Evolutionary conservation across 2,888 invertebrate genomes (phyloP).

Genomic region (Epinotia ramella): DNA sequence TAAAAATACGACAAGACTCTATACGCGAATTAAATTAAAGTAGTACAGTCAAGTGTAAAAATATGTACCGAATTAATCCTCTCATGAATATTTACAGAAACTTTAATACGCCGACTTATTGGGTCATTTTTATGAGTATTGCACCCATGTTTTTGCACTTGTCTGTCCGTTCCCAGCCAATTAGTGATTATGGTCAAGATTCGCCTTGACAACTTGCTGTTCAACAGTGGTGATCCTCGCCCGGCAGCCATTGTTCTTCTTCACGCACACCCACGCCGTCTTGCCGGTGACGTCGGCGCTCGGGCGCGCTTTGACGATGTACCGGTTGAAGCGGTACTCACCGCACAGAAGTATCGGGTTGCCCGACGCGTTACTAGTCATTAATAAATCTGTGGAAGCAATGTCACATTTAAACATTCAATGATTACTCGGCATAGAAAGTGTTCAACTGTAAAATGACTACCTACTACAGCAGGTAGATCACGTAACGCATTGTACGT

Average conservation of each 20-base stretch:
- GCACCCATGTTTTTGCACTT: no score
- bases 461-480: neutral
- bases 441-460: neutral
- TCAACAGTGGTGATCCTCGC: conserved; percentile 52
- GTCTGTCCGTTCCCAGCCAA: neutral
- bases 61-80: no score
- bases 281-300: neutral
- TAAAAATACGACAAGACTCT: no score
- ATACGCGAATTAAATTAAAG: no score
- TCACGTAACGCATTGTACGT: no score
- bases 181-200: conserved; percentile 28
- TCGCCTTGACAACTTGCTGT: conserved; percentile 44
- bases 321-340: conserved; percentile 27
- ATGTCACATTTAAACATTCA: neutral
- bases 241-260: conserved; percentile 57
- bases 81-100: no score
- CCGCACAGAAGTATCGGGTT: conserved; percentile 20
- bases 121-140: no score
- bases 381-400: conserved; percentile 7
- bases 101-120: no score
- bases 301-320: neutral
- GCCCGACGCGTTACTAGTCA: conserved; percentile 5
- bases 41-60: no score
- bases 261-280: conserved; percentile 38
- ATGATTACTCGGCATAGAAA: neutral